A percentile compares a stretch with the other conserved stretches of the same genome.
These are phyloP conservation scores for Seriola aureovittata DNA, from an alignment of 2,113 vertebrate genomes.

Conservation along the genomic window DNA sequence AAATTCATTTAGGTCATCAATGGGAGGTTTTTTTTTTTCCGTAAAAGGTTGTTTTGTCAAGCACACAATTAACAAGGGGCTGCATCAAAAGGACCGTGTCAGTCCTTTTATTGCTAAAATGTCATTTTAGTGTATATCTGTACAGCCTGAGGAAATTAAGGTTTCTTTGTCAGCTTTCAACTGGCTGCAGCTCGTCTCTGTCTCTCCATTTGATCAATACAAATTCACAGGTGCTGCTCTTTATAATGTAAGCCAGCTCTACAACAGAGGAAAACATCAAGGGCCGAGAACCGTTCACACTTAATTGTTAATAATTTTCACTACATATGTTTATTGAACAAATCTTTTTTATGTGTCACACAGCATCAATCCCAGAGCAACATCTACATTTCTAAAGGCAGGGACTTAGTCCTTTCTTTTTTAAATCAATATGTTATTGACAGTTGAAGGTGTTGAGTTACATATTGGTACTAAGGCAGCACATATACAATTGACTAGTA, in stretches of 20 bases:
- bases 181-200: conserved; percentile 21
- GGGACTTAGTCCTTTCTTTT: background rate
- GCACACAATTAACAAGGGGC: background rate
- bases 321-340: background rate
- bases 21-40: conserved; percentile 3
- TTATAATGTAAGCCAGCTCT: conserved; percentile 43
- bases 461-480: background rate
- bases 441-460: background rate
- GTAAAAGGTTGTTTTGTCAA: conserved; percentile 11
- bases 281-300: conserved; percentile 10
- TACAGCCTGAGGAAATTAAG: conserved; percentile 53
- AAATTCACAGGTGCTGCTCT: conserved; percentile 58
- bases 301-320: conserved; percentile 9
- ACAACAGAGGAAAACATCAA: conserved; percentile 41
- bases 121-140: conserved; percentile 31
- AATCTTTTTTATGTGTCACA: background rate
- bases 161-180: conserved; percentile 46
- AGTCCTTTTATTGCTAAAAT: too few species aligned
- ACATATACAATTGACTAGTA: background rate
- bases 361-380: background rate
- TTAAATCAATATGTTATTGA: conserved; percentile 1
- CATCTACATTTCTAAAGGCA: background rate
- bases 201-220: conserved; percentile 66
- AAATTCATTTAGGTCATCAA: conserved; percentile 11
- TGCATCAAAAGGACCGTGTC: conserved; percentile 18